Base-by-base conservation (phyloP, 2,797 vertebrate genomes). In the Sebastes steindachneri region DNA sequence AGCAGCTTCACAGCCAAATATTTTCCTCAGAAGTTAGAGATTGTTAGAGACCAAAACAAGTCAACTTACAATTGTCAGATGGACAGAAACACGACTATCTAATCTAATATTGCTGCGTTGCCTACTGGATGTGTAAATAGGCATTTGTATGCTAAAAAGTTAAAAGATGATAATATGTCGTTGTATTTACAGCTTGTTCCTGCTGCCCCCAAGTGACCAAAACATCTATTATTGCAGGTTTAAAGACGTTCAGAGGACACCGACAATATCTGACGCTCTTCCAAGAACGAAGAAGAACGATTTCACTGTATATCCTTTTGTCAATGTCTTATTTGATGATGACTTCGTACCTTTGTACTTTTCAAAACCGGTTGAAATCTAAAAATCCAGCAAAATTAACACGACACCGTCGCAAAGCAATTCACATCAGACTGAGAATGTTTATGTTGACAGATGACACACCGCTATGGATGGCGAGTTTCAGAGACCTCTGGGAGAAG, bases 401-500 rank as follows among this genome's bases (percentile, higher is more conserved):
- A 14, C 4, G 10, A 25, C 63, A 64, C 68, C 29, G 60, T 31
- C 3, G 0, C 21, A 62, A 57, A 70, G 12, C 55, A 60, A 63
- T 64, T 55, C 26, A 45, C 15, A 68, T 75, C 37, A 45, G 35
- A 53, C 11, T 5, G 23, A 33, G 41, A 73, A 29, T 68, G 64
- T 71, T 68, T 68, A 64, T 76, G 86, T 84, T 80, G 80, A 85
- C 68, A 60, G 75, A 74, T 60, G 73, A 82, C 35, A 35, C 54
- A 59, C n/a, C 28, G 28, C 26, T 69, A 29, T 33, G 69, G 67
- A 86, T 55, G 77, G 54, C 54, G 21, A 28, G 26, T 55, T 75
- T 41, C 71, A 70, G 64, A 77, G 80, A 88, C 77, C 79, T 84
- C 25, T 67, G 70, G 31, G 62, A 80, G 67, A 35, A 75, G 90